Base-by-base conservation (phyloP, 2,113 vertebrate species). In the Aegithalos caudatus region DNA sequence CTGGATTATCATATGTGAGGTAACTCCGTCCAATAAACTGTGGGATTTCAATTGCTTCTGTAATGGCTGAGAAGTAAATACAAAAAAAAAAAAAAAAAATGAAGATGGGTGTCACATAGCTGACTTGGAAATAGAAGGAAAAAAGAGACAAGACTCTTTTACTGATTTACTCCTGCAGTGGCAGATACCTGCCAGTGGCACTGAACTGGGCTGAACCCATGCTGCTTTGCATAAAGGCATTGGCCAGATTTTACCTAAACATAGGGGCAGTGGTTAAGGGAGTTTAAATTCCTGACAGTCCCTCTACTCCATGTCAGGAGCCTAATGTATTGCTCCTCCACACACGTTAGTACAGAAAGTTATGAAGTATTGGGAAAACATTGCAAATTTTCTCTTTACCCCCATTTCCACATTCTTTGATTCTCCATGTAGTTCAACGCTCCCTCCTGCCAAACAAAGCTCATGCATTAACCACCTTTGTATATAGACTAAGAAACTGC, bases 11-110 rank as follows among this genome's bases (percentile, higher is more conserved):
- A 5, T 99, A 99, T 0, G 94, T 98, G 90, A 99, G 98, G 95
- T 99, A 99, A 96, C 99, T 99, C 86, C 99, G 98, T 45, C 99
- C 99, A 12, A 98, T 99, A 70, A 99, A 99, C 94, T 99, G 99
- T 3, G 99, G 99, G n/a, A 99, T 99, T 97, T 99, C 99, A 24
- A 99, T 99, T 94, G 98, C 98, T 96, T 99, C 99, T 53, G 98
- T 99, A 86, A 99, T 98, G 31, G 98, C 99, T 99, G 96, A 57
- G 92, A 90, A 92, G 78, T 16, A 71, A 77, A 92, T 62, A 29
- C 87, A 76, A 42, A 97, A 74, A 48, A 3, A 71, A 77, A 92
- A 60, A 29, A 86, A 76, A 42, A 97, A 74, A 48, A 3, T 6
- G 0, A 54, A 67, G 24, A 47, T 4, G 1, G 37, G 7, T n/a